Percentiles rank a stretch among this genome's conserved stretches.
Conservation (phyloP, 1,140 invertebrate species). For the Drosophila fuyamai region DNA sequence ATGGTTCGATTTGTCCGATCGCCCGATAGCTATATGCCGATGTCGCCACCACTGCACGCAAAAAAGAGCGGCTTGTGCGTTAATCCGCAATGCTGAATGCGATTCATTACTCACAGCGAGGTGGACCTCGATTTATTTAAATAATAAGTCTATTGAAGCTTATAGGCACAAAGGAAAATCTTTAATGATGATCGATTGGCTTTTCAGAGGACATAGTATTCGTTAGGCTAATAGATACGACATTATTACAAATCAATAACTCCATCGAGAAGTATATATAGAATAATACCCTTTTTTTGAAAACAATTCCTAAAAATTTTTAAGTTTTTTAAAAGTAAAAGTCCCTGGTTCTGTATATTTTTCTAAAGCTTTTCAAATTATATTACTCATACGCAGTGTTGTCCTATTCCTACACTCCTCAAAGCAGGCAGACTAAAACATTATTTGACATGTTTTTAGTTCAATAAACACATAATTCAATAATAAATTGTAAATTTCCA, state of each 20-base stretch:
- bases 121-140: constrained; percentile 10
- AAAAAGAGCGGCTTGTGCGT: constrained; percentile 53
- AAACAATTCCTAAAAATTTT: too few relatives aligned
- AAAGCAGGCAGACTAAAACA: neutral
- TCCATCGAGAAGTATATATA: too few relatives aligned
- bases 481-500: too few relatives aligned
- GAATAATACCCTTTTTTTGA: too few relatives aligned
- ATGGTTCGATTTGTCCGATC: constrained; percentile 55
- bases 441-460: neutral
- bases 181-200: neutral
- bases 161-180: neutral
- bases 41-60: constrained; percentile 54
- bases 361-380: too few relatives aligned
- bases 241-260: neutral
- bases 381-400: constrained; percentile 27
- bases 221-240: too few relatives aligned
- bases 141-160: neutral
- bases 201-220: too few relatives aligned
- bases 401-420: too few relatives aligned
- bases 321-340: too few relatives aligned
- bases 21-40: constrained; percentile 60
- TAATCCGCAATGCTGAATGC: constrained; percentile 49
- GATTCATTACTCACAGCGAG: constrained; percentile 27
- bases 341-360: neutral
- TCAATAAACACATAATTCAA: too few relatives aligned